phyloP scores from a whole-genome alignment of 2,888 invertebrate species.

The Caenorhabditis sp. region DNA sequence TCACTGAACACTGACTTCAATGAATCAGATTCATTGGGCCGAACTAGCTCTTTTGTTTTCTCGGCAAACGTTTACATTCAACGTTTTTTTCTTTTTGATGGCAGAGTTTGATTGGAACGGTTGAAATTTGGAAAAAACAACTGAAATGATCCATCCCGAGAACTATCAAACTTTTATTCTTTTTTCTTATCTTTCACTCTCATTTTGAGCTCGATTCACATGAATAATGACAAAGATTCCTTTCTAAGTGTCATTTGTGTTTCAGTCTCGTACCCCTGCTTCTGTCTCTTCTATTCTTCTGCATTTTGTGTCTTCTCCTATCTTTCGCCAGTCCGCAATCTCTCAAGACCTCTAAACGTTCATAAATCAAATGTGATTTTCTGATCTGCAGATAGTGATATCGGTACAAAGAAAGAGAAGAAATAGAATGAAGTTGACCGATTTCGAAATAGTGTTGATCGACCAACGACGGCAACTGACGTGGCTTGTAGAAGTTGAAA shows the following conservation, averaged over 20 bases:
- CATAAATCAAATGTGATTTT: slow-evolving; percentile 53
- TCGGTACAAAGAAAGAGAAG: slow-evolving; percentile 10
- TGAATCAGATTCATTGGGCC: background rate
- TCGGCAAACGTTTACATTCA: no score
- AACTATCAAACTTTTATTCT: no score
- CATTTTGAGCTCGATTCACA: no score
- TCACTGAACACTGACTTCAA: background rate
- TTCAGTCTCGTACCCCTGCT: background rate
- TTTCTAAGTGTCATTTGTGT: no score
- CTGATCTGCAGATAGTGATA: slow-evolving; percentile 9
- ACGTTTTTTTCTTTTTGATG: no score
- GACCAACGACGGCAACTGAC: background rate
- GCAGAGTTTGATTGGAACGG: no score
- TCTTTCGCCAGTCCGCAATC: background rate
- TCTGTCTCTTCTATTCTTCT: background rate
- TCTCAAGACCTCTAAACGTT: slow-evolving; percentile 43
- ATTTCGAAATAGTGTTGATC: background rate
- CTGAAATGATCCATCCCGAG: no score
- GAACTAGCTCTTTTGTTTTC: background rate
- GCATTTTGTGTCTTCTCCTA: background rate
- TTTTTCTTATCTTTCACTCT: no score
- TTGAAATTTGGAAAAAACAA: no score
- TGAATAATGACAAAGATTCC: no score
- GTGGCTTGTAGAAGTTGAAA: background rate
- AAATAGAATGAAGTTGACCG: background rate